These are phyloP conservation scores for Callyntrura sp. DNA, from an alignment of 2,888 invertebrate species.

Conservation along the genomic window DNA sequence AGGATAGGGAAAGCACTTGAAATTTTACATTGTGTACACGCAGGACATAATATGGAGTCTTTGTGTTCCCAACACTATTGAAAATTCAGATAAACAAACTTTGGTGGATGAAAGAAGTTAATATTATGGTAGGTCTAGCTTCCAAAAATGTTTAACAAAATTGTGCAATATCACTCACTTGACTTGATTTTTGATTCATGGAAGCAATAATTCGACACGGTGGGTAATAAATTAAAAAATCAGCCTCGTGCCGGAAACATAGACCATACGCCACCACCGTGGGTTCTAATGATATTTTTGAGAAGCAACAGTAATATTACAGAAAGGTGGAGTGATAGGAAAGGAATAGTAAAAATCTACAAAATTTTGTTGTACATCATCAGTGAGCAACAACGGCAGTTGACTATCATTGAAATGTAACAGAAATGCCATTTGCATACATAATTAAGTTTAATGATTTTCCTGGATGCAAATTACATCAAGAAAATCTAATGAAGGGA, in stretches of 20 bases:
- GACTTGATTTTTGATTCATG: conserved; percentile 64
- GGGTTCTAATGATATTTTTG: conserved; percentile 29
- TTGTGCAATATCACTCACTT: conserved; percentile 81
- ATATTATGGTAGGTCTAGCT: conserved; percentile 8
- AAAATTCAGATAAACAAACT: conserved; percentile 59
- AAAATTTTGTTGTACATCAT: background rate
- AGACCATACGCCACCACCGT: conserved; percentile 79
- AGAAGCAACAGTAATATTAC: conserved; percentile 23
- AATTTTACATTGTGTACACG: conserved; percentile 31
- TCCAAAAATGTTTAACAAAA: conserved; percentile 36
- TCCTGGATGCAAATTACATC: too few relatives aligned
- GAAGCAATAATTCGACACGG: conserved; percentile 83
- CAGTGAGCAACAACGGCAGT: background rate
- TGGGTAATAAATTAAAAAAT: conserved; percentile 83
- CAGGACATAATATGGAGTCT: background rate
- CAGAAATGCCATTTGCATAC: background rate
- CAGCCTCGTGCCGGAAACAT: conserved; percentile 82
- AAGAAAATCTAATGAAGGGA: too few relatives aligned
- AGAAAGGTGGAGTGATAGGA: background rate
- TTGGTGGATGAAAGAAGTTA: conserved; percentile 55
- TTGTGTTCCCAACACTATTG: conserved; percentile 16
- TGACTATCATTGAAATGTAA: background rate
- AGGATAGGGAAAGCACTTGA: conserved; percentile 67
- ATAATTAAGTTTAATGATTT: background rate
- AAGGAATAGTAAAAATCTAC: background rate